Percentiles rank a stretch among this genome's conserved stretches.
phyloP scores from a whole-genome alignment of 1,140 invertebrate species.

The Zaprionus gabonicus region DNA sequence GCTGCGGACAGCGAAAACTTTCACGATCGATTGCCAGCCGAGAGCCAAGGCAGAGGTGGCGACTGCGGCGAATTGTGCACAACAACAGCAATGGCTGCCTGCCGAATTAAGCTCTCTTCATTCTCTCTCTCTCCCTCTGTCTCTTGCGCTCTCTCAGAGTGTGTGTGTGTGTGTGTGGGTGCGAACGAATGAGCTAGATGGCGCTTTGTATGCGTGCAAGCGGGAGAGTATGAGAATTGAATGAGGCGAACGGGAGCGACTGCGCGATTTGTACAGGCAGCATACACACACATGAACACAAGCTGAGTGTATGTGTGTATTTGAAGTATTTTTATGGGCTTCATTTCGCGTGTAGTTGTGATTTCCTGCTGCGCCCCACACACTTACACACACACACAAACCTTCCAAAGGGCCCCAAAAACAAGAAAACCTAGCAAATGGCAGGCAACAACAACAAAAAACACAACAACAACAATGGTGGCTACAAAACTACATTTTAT shows the following conservation, averaged over 20 bases:
- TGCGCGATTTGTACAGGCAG: constrained; percentile 45
- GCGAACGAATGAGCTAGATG: constrained; percentile 20
- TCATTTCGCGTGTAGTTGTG: constrained; percentile 46
- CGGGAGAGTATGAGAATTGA: constrained; percentile 11
- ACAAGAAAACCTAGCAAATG: constrained; percentile 36
- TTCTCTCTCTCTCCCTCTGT: background rate
- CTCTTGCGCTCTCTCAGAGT: background rate
- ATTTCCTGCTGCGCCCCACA: constrained; percentile 78
- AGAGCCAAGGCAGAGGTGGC: constrained; percentile 15
- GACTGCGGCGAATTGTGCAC: constrained; percentile 4
- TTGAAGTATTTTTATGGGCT: constrained; percentile 47
- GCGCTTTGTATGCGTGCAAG: constrained; percentile 10
- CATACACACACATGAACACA: constrained; percentile 31
- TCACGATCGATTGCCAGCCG: constrained; percentile 63
- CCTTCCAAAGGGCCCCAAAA: constrained; percentile 44
- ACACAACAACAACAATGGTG: constrained; percentile 36
- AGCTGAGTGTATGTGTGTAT: constrained; percentile 12
- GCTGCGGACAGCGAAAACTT: constrained; percentile 60
- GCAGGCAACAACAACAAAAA: constrained; percentile 30
- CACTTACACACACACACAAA: constrained; percentile 29
- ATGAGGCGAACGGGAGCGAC: constrained; percentile 37
- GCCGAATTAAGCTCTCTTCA: constrained; percentile 31
- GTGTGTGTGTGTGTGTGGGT: constrained; percentile 5
- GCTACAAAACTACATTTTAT: constrained; percentile 76
- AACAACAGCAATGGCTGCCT: constrained; percentile 50